Conservation (phyloP, 2,797 vertebrate species). For the Danio jaintianensis region DNA sequence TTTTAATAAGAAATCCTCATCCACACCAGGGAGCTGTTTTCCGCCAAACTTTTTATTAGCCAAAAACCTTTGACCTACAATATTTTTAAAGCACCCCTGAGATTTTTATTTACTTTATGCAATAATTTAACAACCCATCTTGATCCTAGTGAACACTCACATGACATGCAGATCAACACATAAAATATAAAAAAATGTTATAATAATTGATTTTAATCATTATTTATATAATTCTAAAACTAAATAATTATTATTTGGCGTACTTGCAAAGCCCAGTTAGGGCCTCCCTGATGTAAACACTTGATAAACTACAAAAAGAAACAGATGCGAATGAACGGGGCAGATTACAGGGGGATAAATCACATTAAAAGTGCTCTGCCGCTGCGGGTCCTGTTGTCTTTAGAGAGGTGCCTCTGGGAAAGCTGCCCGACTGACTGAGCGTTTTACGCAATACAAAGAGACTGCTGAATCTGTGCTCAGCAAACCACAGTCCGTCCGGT, state of each 20-base stretch:
- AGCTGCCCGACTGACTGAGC: conserved; percentile 34
- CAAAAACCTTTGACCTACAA: neutral
- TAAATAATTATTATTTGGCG: too few relatives aligned
- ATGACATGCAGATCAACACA: neutral
- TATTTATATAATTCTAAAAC: neutral
- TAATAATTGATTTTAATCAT: too few relatives aligned
- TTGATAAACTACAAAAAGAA: neutral
- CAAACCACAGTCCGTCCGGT: neutral
- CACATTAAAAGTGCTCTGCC: neutral
- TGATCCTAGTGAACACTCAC: neutral
- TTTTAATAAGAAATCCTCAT: neutral
- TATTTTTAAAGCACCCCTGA: neutral
- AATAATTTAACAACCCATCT: neutral
- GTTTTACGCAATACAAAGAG: conserved; percentile 38
- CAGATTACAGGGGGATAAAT: neutral
- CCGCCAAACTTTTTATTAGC: neutral
- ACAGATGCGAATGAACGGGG: neutral
- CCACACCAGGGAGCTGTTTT: neutral
- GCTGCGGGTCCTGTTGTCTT: conserved; percentile 1
- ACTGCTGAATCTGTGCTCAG: conserved; percentile 39
- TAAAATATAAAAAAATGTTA: too few relatives aligned
- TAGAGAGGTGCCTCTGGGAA: conserved; percentile 33
- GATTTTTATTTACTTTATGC: neutral
- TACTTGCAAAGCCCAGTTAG: neutral
- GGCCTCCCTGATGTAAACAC: neutral